Evolutionary conservation across 2,797 vertebrate genomes (phyloP).

Genomic region (Nyctalus aviator): DNA sequence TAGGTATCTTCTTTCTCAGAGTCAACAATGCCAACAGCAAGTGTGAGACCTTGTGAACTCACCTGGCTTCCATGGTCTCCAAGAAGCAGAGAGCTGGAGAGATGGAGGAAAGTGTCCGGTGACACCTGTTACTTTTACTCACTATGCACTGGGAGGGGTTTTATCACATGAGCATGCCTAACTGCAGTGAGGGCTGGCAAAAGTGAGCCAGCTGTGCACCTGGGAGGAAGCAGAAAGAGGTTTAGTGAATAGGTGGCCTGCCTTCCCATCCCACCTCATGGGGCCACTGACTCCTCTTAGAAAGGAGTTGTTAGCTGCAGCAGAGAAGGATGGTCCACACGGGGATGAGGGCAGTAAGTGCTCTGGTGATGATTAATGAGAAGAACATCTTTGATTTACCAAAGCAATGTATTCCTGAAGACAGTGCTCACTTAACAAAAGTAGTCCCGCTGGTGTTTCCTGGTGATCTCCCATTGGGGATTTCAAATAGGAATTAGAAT

Average conservation of each 20-base stretch:
- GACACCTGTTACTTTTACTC: not conserved
- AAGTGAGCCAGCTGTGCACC: not conserved
- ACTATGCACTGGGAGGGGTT: not conserved
- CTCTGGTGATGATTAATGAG: not conserved
- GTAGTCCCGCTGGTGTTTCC: not conserved
- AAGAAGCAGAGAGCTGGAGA: not conserved
- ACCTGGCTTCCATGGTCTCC: not conserved
- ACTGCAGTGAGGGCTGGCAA: not conserved
- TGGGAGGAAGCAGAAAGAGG: not conserved
- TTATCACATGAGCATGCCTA: not conserved
- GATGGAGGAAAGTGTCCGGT: too few relatives aligned
- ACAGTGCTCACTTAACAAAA: constrained; percentile 6
- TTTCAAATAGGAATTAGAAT: constrained; percentile 50
- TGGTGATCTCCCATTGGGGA: not conserved
- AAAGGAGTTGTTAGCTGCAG: not conserved
- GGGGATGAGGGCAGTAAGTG: not conserved
- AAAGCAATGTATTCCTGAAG: constrained; percentile 31
- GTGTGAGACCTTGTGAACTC: too few relatives aligned
- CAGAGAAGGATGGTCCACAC: rapidly evolving
- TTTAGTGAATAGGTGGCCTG: not conserved
- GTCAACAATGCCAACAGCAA: not conserved
- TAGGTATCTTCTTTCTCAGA: not conserved
- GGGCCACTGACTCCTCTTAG: not conserved
- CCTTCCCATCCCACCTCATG: not conserved
- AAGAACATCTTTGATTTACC: constrained; percentile 34